Percentiles rank a stretch among this genome's conserved stretches.
Evolutionary conservation across 2,797 vertebrate species (phyloP).

Genomic region (Alcedo quadribrachys): DNA sequence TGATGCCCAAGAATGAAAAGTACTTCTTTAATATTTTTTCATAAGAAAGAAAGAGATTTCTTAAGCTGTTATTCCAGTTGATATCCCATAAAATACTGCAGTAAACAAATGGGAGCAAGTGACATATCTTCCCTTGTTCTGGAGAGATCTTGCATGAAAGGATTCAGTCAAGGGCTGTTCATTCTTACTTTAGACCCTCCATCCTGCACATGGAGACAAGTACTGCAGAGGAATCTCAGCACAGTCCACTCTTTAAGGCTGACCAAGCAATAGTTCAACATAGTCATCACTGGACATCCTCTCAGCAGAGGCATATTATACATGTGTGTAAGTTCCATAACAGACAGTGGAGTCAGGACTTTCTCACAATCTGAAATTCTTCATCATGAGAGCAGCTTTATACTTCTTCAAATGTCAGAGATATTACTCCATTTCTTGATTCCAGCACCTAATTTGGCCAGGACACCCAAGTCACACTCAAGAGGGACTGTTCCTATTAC

Average conservation of each 20-base stretch:
- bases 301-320: background rate
- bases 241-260: background rate
- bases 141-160: background rate
- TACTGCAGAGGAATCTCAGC: background rate
- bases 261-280: background rate
- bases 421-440: background rate
- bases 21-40: background rate
- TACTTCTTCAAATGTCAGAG: background rate
- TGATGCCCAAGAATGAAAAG: background rate
- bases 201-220: background rate
- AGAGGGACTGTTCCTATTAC: background rate
- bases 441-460: background rate
- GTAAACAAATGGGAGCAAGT: background rate
- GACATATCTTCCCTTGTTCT: background rate
- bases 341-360: background rate
- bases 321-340: background rate
- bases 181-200: background rate
- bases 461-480: background rate
- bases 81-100: background rate
- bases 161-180: background rate
- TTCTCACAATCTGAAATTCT: background rate
- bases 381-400: background rate
- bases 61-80: background rate
- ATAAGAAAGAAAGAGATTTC: background rate
- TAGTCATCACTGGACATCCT: background rate